Percentiles rank a stretch among this genome's conserved stretches.
These are phyloP conservation scores for Eremobia ochroleuca DNA, from an alignment of 2,888 invertebrate species.

Conservation along the genomic window DNA sequence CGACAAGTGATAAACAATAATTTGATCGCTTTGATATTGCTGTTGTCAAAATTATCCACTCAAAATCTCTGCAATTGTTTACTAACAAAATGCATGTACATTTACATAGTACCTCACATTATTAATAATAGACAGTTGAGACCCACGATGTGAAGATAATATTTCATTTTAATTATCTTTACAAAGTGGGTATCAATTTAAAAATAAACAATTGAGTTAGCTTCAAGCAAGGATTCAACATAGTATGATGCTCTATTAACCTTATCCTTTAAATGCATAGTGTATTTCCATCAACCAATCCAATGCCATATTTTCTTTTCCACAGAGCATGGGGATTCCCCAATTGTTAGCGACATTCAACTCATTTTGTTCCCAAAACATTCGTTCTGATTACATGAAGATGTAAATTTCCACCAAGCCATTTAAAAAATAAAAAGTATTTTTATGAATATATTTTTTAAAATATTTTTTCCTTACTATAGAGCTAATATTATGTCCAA, in stretches of 20 bases:
- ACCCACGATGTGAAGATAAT: not conserved
- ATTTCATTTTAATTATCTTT: not conserved
- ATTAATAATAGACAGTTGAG: not conserved
- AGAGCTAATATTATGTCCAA: too few species aligned
- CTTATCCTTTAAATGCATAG: too few species aligned
- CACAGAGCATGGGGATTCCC: too few species aligned
- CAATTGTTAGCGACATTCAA: too few species aligned
- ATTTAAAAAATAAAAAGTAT: too few species aligned
- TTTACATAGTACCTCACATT: not conserved
- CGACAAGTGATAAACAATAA: not conserved
- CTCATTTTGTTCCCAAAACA: too few species aligned
- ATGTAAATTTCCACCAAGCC: too few species aligned
- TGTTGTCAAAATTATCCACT: slow-evolving; percentile 5
- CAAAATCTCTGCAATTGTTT: slow-evolving; percentile 28
- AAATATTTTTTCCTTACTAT: too few species aligned
- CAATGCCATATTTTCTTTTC: too few species aligned
- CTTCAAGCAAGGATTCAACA: not conserved
- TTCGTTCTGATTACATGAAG: too few species aligned
- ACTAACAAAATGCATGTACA: slow-evolving; percentile 8
- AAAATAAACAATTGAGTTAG: not conserved
- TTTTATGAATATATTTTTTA: too few species aligned
- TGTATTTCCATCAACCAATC: too few species aligned
- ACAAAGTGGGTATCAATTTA: not conserved
- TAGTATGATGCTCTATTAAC: not conserved
- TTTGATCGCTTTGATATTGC: not conserved